A percentile compares a stretch with the other conserved stretches of the same genome.
phyloP scores from a whole-genome alignment of 2,797 vertebrate genomes.

The Sciaenops ocellatus region DNA sequence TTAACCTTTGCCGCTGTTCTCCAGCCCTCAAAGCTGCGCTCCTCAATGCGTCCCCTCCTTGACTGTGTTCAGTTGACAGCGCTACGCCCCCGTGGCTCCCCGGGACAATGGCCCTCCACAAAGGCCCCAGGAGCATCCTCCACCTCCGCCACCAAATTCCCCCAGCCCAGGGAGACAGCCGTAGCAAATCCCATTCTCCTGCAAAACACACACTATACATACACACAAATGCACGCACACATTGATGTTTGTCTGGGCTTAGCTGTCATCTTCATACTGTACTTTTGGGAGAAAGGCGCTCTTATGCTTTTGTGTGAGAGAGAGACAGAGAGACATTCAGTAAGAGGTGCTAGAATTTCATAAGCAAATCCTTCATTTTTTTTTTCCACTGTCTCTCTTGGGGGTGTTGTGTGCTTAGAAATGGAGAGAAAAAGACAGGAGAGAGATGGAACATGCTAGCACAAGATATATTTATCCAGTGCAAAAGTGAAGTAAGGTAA shows the following conservation, averaged over 20 bases:
- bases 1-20: constrained; percentile 79
- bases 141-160: constrained; percentile 76
- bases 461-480: constrained; percentile 63
- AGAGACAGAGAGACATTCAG: constrained; percentile 57
- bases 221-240: constrained; percentile 33
- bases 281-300: constrained; percentile 66
- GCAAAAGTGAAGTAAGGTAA: constrained; percentile 34
- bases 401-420: constrained; percentile 48
- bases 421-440: constrained; percentile 33
- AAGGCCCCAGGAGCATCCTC: constrained; percentile 75
- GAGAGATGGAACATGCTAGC: constrained; percentile 39
- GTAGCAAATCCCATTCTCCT: constrained; percentile 82
- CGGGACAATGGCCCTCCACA: constrained; percentile 78
- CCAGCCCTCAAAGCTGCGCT: constrained; percentile 70
- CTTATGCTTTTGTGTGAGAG: constrained; percentile 50
- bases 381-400: constrained; percentile 49
- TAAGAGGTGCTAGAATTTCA: constrained; percentile 67
- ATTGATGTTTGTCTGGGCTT: constrained; percentile 70
- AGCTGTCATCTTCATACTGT: constrained; percentile 71
- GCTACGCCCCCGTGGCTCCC: constrained; percentile 77
- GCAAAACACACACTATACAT: constrained; percentile 57
- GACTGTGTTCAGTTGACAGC: constrained; percentile 77
- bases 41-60: constrained; percentile 66
- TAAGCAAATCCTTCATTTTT: constrained; percentile 73
- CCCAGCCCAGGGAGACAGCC: constrained; percentile 75